These are phyloP conservation scores for Apeltes quadracus DNA, from an alignment of 2,113 vertebrate genomes.

Conservation along the genomic window DNA sequence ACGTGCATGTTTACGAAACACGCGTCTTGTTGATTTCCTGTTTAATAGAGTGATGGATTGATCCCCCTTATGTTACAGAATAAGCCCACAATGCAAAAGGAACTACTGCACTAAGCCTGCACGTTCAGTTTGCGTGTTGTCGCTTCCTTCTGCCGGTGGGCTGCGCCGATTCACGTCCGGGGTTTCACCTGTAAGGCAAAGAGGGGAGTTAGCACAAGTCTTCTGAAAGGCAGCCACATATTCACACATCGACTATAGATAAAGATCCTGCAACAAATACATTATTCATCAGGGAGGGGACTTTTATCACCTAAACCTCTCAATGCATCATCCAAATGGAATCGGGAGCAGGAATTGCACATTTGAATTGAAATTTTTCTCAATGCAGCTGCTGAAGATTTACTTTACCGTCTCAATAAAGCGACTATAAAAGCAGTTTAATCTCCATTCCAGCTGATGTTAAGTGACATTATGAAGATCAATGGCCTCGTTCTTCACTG, in stretches of 20 bases:
- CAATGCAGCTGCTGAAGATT: constrained; percentile 18
- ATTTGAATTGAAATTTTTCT: constrained; percentile 21
- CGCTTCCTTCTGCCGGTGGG: constrained; percentile 24
- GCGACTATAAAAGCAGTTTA: constrained; percentile 7
- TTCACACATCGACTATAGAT: not conserved
- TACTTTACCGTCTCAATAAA: constrained; percentile 13
- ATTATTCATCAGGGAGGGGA: not conserved
- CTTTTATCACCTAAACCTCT: constrained; percentile 18
- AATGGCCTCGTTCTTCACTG: constrained; percentile 13
- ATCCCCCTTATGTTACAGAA: constrained; percentile 11
- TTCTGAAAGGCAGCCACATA: constrained; percentile 5
- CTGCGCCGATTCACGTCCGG: constrained; percentile 7
- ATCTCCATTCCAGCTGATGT: constrained; percentile 22
- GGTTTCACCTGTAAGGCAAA: constrained; percentile 51
- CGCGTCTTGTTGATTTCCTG: constrained; percentile 17
- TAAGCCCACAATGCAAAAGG: not conserved
- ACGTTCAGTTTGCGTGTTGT: constrained; percentile 19
- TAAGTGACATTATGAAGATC: constrained; percentile 37
- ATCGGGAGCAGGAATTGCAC: constrained; percentile 4
- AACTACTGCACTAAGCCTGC: not conserved
- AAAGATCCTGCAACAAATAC: not conserved
- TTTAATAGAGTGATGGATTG: not conserved
- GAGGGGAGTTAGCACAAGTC: constrained; percentile 2
- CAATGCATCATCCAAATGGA: constrained; percentile 19
- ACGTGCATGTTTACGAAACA: not conserved